Evolutionary conservation across 2,797 vertebrate species (phyloP), one percentile per base, ranked within the genome.

Genomic region (Limosa lapponica): DNA sequence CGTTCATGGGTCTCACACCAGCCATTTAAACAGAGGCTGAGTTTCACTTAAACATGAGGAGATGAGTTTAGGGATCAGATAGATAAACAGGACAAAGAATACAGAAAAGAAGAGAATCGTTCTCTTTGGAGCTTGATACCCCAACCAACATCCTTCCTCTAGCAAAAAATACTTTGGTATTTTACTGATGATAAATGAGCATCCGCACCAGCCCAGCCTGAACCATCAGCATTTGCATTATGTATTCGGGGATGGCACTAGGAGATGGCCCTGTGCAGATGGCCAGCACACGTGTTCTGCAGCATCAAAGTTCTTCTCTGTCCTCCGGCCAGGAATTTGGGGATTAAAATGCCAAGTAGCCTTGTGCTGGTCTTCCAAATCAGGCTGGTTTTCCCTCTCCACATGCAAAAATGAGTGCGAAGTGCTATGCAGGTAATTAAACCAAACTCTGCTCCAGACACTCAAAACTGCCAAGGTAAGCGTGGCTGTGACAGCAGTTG

Each of bases 1-100:
- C 1, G 4, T 62, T 43, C 0, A 0, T 16, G 10, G 5, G 9
- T 82, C 14, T 71, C 16, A 16, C 3, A 41, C 20, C 8, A 54
- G 19, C 19, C 36, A 8, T 70, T 82, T 66, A 65, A 82, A 67
- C 36, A 14, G 59, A 94, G 18, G 36, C 12, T 0, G 3, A 64
- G 14, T 59, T 59, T 80, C 59, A 66, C 10, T 52, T 22, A 13
- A 5, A 36, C 0, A 0, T 24, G 22, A 52, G 43, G 58, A 82
- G 52, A 55, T 44, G 36, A 67, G 6, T 4, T 8, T 16, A 62
- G 36, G 44, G 74, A 49, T 55, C 39, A 52, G 30, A 37, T 10
- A 23, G 32, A 59, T 27, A 80, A 54, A 37, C 20, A 78, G 37
- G 28, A 72, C 22, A 69, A 80, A 61, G 10, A 88, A 62, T 13